Evolutionary conservation across 37 sponge, comb jelly and placozoan genomes (phyloP).

Genomic region (Amphimedon queenslandica): DNA sequence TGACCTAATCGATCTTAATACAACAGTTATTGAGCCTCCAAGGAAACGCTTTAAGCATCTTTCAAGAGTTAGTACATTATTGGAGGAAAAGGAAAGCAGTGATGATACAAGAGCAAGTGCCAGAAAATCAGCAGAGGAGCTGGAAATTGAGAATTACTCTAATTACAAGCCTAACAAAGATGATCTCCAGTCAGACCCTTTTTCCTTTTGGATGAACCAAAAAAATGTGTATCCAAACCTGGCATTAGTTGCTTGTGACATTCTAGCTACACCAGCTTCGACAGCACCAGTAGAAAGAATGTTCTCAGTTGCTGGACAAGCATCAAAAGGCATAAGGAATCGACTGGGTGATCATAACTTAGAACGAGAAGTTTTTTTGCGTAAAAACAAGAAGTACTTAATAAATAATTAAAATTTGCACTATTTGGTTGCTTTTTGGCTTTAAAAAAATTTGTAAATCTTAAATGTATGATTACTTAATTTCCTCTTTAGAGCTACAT

Average conservation of each 20-base stretch:
- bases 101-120: not conserved
- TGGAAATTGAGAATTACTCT: slow-evolving; percentile 4
- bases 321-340: slow-evolving; percentile 14
- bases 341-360: slow-evolving; percentile 9
- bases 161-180: not conserved
- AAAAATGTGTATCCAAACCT: not conserved
- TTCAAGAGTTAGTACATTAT: not conserved
- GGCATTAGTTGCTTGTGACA: slow-evolving; percentile 18
- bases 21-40: too few relatives aligned
- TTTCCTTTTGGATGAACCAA: slow-evolving; percentile 15
- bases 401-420: too few relatives aligned
- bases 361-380: slow-evolving; percentile 24
- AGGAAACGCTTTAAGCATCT: slow-evolving; percentile 9
- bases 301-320: slow-evolving; percentile 12
- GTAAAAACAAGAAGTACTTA: too few relatives aligned
- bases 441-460: too few relatives aligned
- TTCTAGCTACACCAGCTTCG: slow-evolving; percentile 6
- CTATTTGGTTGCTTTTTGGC: too few relatives aligned
- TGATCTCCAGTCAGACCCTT: slow-evolving; percentile 6
- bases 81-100: not conserved
- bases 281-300: slow-evolving; percentile 16
- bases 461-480: too few relatives aligned
- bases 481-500: too few relatives aligned
- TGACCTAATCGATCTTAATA: too few relatives aligned
- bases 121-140: not conserved